These are phyloP conservation scores for Mnemiopsis leidyi DNA, from an alignment of 37 sponge, comb jelly and placozoan genomes.

Conservation along the genomic window DNA sequence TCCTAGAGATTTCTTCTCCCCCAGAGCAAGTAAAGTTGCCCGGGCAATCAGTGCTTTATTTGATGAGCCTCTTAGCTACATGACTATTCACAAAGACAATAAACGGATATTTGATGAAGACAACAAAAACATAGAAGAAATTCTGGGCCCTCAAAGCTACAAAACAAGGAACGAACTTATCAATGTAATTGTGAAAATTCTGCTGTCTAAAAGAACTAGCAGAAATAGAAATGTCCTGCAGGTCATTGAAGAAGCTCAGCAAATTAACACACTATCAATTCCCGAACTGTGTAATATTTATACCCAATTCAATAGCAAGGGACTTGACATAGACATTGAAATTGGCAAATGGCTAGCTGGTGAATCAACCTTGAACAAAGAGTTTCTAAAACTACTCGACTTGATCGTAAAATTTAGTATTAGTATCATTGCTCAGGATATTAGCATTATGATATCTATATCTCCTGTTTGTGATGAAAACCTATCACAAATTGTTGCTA, in stretches of 20 bases:
- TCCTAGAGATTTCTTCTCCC: conserved; percentile 46
- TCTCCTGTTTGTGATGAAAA: background rate
- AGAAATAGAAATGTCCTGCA: conserved; percentile 8
- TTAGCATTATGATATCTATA: conserved; percentile 48
- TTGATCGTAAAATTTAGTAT: conserved; percentile 34
- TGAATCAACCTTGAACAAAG: background rate
- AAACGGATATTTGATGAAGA: conserved; percentile 34
- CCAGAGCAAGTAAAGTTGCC: background rate
- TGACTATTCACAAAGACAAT: conserved; percentile 22
- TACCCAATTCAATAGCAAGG: background rate
- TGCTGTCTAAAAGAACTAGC: background rate
- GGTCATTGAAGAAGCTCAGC: conserved; percentile 53
- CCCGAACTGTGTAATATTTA: conserved; percentile 15
- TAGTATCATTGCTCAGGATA: conserved; percentile 34
- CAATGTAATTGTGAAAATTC: conserved; percentile 47
- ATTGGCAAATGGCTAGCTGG: conserved; percentile 45
- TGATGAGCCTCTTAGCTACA: conserved; percentile 47
- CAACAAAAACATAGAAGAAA: background rate
- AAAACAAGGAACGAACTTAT: conserved; percentile 24
- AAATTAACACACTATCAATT: conserved; percentile 14
- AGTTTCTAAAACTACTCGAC: background rate
- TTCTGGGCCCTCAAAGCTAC: background rate
- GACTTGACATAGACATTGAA: conserved; percentile 2
- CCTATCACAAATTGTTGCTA: background rate
- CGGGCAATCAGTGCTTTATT: background rate